phyloP scores from a whole-genome alignment of 2,888 invertebrate genomes.

The Gisinianus flammeolus region DNA sequence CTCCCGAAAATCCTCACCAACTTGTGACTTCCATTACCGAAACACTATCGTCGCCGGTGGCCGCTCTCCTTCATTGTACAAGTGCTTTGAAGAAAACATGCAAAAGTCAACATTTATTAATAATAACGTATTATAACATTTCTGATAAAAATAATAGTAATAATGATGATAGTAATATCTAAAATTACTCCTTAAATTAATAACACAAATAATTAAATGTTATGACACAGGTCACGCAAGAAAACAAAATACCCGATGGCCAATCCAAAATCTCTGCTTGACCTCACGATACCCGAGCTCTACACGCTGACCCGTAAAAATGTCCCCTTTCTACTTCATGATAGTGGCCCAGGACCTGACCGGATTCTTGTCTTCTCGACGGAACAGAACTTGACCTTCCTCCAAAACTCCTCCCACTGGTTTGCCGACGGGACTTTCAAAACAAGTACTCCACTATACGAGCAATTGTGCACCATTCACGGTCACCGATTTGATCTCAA shows the following conservation, averaged over 20 bases:
- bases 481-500: neutral
- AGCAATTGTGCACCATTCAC: neutral
- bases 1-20: neutral
- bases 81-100: neutral
- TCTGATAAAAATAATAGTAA: too few species aligned
- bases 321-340: neutral
- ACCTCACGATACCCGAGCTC: neutral
- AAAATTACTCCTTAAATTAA: neutral
- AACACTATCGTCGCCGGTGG: neutral
- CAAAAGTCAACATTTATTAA: too few species aligned
- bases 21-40: neutral
- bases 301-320: neutral
- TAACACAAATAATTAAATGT: neutral
- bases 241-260: neutral
- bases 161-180: too few species aligned
- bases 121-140: too few species aligned
- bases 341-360: neutral
- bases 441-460: neutral
- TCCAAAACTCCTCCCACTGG: neutral
- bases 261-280: neutral
- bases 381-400: neutral
- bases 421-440: slow-evolving; percentile 1
- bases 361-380: neutral
- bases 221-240: neutral
- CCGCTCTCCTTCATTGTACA: neutral